These are phyloP conservation scores for Drosophila robusta DNA, from an alignment of 2,888 invertebrate genomes.

Conservation along the genomic window DNA sequence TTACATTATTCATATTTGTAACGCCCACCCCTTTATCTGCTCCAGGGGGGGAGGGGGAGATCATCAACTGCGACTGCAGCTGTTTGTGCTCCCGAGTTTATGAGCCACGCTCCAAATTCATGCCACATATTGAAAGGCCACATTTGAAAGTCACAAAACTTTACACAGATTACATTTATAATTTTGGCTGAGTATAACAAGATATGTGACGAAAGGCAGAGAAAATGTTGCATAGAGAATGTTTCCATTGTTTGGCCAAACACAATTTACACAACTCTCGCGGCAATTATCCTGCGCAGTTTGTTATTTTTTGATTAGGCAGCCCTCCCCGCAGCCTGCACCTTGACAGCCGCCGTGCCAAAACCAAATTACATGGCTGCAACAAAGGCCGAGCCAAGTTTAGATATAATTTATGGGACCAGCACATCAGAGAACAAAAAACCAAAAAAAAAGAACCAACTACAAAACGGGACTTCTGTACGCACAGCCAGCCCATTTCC, in stretches of 20 bases:
- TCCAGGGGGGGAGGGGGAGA: background rate
- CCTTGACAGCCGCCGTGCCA: constrained; percentile 60
- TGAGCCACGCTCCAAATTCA: constrained; percentile 42
- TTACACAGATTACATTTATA: background rate
- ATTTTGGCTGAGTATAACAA: background rate
- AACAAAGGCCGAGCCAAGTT: constrained; percentile 68
- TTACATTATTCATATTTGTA: constrained; percentile 64
- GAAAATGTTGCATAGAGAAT: background rate
- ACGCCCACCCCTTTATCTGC: constrained; percentile 10
- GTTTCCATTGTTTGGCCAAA: constrained; percentile 61
- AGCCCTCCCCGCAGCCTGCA: constrained; percentile 26
- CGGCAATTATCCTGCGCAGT: constrained; percentile 76
- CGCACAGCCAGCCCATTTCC: constrained; percentile 69
- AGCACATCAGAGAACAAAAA: constrained; percentile 31
- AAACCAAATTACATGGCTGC: constrained; percentile 75
- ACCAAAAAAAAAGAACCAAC: constrained; percentile 33
- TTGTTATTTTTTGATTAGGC: constrained; percentile 75
- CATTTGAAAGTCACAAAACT: constrained; percentile 24
- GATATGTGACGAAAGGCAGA: constrained; percentile 9
- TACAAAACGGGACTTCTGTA: constrained; percentile 41
- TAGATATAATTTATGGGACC: constrained; percentile 68
- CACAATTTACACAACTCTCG: constrained; percentile 70
- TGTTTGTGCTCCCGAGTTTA: constrained; percentile 45
- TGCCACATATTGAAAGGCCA: constrained; percentile 36
- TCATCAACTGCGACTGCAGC: constrained; percentile 32